Conservation (phyloP, 2,113 vertebrate species). For the Emydura subglobosa region DNA sequence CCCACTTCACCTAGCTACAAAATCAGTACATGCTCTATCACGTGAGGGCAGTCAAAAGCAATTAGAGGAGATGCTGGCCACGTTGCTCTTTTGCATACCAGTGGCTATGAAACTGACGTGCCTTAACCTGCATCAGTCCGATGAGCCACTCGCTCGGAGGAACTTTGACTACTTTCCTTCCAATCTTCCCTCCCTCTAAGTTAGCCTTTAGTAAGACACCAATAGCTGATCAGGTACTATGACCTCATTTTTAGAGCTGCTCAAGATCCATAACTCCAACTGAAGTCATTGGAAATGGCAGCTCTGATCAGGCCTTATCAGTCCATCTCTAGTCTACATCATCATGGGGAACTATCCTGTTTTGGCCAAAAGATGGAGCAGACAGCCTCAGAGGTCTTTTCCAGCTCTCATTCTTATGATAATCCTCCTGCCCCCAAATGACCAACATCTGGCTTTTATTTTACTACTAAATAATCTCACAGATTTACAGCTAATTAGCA, state of each 20-base stretch:
- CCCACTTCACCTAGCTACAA: too few relatives aligned
- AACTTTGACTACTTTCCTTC: background rate
- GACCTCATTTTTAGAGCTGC: background rate
- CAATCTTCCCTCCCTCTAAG: background rate
- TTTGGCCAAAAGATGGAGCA: background rate
- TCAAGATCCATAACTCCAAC: fast-evolving
- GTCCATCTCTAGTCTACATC: fast-evolving
- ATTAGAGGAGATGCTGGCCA: background rate
- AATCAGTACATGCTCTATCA: background rate
- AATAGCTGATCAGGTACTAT: background rate
- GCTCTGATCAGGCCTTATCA: background rate
- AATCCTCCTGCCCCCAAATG: background rate
- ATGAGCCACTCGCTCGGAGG: background rate
- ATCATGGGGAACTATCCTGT: background rate
- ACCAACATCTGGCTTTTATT: background rate
- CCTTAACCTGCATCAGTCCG: background rate
- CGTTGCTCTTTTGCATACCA: background rate
- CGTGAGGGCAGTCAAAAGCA: background rate
- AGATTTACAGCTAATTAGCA: background rate
- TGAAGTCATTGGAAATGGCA: background rate
- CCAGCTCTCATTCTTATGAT: background rate
- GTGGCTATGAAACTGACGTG: background rate
- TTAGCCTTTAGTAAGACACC: background rate
- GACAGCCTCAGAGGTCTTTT: background rate
- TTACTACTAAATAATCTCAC: fast-evolving